Evolutionary conservation across 1,140 invertebrate genomes (phyloP), one percentile per base, ranked within the genome.

Genomic region (Bicyclus anynana): DNA sequence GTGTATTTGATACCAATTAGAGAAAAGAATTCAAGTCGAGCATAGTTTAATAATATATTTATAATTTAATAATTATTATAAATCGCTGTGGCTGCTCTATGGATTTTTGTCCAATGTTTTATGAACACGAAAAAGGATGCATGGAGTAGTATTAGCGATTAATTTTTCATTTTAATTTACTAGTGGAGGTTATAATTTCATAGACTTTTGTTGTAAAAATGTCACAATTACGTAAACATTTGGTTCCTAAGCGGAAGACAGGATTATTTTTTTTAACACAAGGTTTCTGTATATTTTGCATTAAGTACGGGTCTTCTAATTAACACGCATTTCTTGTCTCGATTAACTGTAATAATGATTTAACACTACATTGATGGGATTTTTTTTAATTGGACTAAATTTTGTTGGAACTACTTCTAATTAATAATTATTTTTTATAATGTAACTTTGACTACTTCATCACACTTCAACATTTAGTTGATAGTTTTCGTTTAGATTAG

Each of bases 211-310:
- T 40, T 14, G 37, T 33, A 33, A 33, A 27, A 33, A 33, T 33
- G 29, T 33, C 29, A 33, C 37, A 40, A 40, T 16, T 40, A 40
- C 16, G 20, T 52, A 12, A 14, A 40, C 35, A n/a, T n/a, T 40
- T 40, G 40, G 50, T 52, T 52, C 50, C 50, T 52, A 52, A 40
- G 2, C 37, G 50, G 50, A 18, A 37, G 40, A 38, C 50, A 52
- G 50, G 50, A 26, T 49, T 51, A n/a, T n/a, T n/a, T 51, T 52
- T 52, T 20, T 16, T 23, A 50, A 10, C 37, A 35, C 26, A 2
- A 33, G 29, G 27, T 49, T 49, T 49, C 29, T 37, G 23, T 23
- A 14, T 40, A 40, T 13, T 33, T 23, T 52, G 23, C 5, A 38
- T 16, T 18, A 21, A 46, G n/a, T 20, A 10, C 3, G 14, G 12